Evolutionary conservation across 2,797 vertebrate species (phyloP), one percentile per base, ranked within the genome.

Genomic region (Peromyscus eremicus): DNA sequence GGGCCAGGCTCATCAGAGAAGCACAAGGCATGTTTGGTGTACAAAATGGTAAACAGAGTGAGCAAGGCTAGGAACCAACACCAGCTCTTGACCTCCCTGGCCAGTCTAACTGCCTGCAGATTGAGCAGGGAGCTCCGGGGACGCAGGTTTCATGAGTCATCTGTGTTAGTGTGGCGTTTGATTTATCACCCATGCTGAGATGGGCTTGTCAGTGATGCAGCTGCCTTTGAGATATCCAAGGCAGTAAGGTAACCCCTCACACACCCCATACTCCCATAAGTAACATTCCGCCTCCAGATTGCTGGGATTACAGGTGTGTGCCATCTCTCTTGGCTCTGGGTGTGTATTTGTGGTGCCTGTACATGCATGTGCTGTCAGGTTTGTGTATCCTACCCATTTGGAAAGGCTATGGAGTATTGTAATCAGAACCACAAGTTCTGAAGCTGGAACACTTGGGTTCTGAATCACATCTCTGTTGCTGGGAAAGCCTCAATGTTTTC

Each of bases 401-500:
- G 29, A 66, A 97, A 80, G 23, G 32, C 55, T 82, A 49, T 75
- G 64, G 37, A 83, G n/a, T 23, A 70, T 55, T 88, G 60, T 71
- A 55, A 87, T 60, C 55, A 55, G 92, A 80, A 55, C 34, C 77
- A 21, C 16, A 57, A 83, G 11, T 71, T 91, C 70, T 83, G 40
- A 70, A 97, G 81, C 21, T n/a, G 66, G 40, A 66, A 49, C 40
- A 71, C 32, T 34, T 71, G 46, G 46, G 46, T 79, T 90, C 85
- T 84, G 40, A 92, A 75, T 90, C 43, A 70, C 32, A 84, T 76
- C 7, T 7, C 71, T n/a, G 1, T 34, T 7, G 5, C 49, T 81
- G 77, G 43, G n/a, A 82, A 94, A 94, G 49, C 49, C 55, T 94
- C 40, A 14, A 13, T 85, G 60, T 93, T 32, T 91, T 68, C 52